phyloP scores from a whole-genome alignment of 1,140 invertebrate genomes.

The Eumeta japonica region DNA sequence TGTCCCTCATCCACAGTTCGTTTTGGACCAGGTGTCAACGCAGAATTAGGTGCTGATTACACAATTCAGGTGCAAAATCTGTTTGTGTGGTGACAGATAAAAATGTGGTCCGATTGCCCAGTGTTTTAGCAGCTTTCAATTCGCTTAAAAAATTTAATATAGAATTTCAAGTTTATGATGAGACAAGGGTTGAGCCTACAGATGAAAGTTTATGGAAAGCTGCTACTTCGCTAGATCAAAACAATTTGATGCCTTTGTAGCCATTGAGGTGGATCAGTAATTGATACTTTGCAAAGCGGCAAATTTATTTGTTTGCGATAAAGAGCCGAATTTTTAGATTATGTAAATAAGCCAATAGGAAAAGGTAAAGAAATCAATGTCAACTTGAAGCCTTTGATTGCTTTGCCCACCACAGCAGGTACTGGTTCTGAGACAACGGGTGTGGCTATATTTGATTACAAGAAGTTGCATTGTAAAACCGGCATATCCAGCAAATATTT shows the following conservation, averaged over 20 bases:
- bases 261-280: slow-evolving; percentile 88
- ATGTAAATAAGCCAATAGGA: slow-evolving; percentile 87
- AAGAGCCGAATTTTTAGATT: slow-evolving; percentile 85
- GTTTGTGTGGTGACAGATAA: slow-evolving; percentile 84
- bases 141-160: slow-evolving; percentile 72
- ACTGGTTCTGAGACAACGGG: slow-evolving; percentile 92
- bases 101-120: slow-evolving; percentile 65
- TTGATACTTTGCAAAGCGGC: slow-evolving; percentile 91
- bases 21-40: too few relatives aligned
- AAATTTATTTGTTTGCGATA: slow-evolving; percentile 80
- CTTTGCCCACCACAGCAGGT: slow-evolving; percentile 87
- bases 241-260: slow-evolving; percentile 81
- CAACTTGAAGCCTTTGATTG: slow-evolving; percentile 80
- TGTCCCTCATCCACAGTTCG: too few relatives aligned
- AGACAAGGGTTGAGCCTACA: slow-evolving; percentile 82
- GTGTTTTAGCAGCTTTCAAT: slow-evolving; percentile 70
- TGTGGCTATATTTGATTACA: slow-evolving; percentile 85
- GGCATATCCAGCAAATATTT: slow-evolving; percentile 80
- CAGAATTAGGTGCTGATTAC: too few relatives aligned
- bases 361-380: slow-evolving; percentile 76
- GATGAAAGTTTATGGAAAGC: slow-evolving; percentile 80
- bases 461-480: slow-evolving; percentile 81
- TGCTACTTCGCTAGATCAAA: slow-evolving; percentile 69
- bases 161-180: slow-evolving; percentile 77
- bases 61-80: slow-evolving; percentile 76